Conservation (phyloP, 2,113 vertebrate species). For the Phrynosoma platyrhinos region DNA sequence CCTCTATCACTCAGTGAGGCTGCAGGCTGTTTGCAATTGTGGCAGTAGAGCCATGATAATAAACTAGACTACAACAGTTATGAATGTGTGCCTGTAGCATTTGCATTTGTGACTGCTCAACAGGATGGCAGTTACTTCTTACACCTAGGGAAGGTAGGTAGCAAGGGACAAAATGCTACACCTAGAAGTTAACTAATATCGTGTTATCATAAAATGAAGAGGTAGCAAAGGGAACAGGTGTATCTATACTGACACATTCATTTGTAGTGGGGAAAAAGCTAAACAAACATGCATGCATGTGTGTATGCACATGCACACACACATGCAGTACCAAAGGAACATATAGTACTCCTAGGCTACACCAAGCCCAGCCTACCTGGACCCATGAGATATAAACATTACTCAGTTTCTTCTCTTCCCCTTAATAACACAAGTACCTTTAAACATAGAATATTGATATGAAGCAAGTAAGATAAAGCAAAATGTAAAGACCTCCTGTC, state of each 20-base stretch:
- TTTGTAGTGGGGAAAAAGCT: slow-evolving; percentile 79
- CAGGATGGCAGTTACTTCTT: slow-evolving; percentile 70
- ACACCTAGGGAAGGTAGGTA: slow-evolving; percentile 65
- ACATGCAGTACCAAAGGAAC: slow-evolving; percentile 82
- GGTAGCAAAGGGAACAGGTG: slow-evolving; percentile 89
- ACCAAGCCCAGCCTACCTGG: slow-evolving; percentile 71
- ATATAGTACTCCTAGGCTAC: slow-evolving; percentile 79
- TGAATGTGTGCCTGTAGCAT: no score
- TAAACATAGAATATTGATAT: slow-evolving; percentile 79
- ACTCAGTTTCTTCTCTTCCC: slow-evolving; percentile 68
- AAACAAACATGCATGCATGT: no score
- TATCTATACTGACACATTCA: slow-evolving; percentile 78
- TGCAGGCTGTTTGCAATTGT: no score
- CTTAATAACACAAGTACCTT: slow-evolving; percentile 92
- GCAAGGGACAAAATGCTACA: slow-evolving; percentile 30
- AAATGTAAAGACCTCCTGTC: slow-evolving; percentile 75
- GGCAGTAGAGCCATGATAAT: no score
- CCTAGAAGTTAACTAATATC: slow-evolving; percentile 84
- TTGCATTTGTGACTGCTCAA: no score
- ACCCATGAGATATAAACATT: no score
- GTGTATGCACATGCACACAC: background rate
- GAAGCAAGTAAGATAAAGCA: slow-evolving; percentile 68
- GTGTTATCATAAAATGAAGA: slow-evolving; percentile 90
- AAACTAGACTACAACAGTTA: no score
- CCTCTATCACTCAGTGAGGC: no score